Percentiles rank a stretch among this genome's conserved stretches.
phyloP scores from a whole-genome alignment of 1,140 invertebrate genomes.

The Hycleus phaleratus region DNA sequence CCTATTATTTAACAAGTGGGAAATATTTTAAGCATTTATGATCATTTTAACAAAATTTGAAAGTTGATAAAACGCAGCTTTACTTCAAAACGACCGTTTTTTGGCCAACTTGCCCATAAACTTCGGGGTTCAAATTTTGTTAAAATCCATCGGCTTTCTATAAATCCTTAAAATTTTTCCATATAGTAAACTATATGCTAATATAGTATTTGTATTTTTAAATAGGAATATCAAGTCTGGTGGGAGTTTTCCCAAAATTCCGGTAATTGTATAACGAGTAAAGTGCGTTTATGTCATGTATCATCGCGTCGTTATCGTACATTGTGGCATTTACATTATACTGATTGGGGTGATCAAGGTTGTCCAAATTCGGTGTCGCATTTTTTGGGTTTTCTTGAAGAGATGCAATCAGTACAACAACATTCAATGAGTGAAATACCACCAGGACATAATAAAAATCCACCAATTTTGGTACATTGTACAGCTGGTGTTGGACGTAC shows the following conservation, averaged over 20 bases:
- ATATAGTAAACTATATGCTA: too few relatives aligned
- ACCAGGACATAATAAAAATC: slow-evolving; percentile 58
- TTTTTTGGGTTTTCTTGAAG: slow-evolving; percentile 66
- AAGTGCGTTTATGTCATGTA: slow-evolving; percentile 49
- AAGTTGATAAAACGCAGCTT: too few relatives aligned
- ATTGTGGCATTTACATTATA: slow-evolving; percentile 77
- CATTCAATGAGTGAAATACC: slow-evolving; percentile 60
- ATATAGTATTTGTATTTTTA: slow-evolving; percentile 10
- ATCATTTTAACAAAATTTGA: too few relatives aligned
- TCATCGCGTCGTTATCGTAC: slow-evolving; percentile 50
- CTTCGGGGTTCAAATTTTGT: neutral
- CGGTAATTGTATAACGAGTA: slow-evolving; percentile 52
- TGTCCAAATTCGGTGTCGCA: slow-evolving; percentile 37
- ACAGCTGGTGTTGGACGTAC: slow-evolving; percentile 61
- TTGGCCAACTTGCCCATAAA: too few relatives aligned
- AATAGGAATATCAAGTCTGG: slow-evolving; percentile 60
- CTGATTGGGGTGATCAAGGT: slow-evolving; percentile 67
- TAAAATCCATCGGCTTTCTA: neutral
- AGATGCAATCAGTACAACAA: slow-evolving; percentile 72
- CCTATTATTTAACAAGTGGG: too few relatives aligned
- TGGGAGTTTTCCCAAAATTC: slow-evolving; percentile 55
- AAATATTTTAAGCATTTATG: too few relatives aligned
- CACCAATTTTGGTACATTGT: slow-evolving; percentile 64
- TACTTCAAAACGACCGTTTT: too few relatives aligned
- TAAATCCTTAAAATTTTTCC: neutral